A percentile compares a stretch with the other conserved stretches of the same genome.
phyloP scores from a whole-genome alignment of 2,888 invertebrate genomes.

The Hypselothyrea guttata region DNA sequence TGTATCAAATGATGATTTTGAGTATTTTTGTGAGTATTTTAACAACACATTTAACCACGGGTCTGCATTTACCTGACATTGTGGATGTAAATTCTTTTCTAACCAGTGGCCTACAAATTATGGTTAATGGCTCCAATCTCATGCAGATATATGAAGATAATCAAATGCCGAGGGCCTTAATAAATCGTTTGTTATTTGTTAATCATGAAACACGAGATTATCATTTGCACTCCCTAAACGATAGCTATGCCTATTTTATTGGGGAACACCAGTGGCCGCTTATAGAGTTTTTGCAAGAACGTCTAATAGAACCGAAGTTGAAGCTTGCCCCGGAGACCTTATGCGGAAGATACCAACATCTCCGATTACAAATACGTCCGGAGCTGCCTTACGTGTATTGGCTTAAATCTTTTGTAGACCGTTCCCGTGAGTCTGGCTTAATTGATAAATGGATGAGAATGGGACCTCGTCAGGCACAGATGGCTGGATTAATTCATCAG shows the following conservation, averaged over 20 bases:
- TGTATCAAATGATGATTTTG: background rate
- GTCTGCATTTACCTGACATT: background rate
- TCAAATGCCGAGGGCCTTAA: background rate
- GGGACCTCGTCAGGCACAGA: background rate
- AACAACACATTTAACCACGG: background rate
- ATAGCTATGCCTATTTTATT: slow-evolving; percentile 9
- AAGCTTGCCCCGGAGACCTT: background rate
- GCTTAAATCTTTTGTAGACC: background rate
- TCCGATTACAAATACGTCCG: background rate
- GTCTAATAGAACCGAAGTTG: slow-evolving; percentile 9
- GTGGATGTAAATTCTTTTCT: slow-evolving; percentile 7
- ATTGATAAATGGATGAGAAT: slow-evolving; percentile 8
- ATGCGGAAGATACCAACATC: background rate
- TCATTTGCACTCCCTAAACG: slow-evolving; percentile 8
- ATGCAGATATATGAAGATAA: background rate
- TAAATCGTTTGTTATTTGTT: background rate
- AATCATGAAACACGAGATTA: slow-evolving; percentile 3
- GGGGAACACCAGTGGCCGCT: background rate
- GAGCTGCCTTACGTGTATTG: background rate
- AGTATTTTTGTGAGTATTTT: background rate
- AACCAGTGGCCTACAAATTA: slow-evolving; percentile 1
- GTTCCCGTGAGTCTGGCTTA: background rate
- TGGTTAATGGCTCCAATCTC: background rate
- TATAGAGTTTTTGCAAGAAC: slow-evolving; percentile 4
- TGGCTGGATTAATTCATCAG: background rate